Evolutionary conservation across 1,140 invertebrate species (phyloP), one percentile per base, ranked within the genome.

Genomic region (Drosophila dunni): DNA sequence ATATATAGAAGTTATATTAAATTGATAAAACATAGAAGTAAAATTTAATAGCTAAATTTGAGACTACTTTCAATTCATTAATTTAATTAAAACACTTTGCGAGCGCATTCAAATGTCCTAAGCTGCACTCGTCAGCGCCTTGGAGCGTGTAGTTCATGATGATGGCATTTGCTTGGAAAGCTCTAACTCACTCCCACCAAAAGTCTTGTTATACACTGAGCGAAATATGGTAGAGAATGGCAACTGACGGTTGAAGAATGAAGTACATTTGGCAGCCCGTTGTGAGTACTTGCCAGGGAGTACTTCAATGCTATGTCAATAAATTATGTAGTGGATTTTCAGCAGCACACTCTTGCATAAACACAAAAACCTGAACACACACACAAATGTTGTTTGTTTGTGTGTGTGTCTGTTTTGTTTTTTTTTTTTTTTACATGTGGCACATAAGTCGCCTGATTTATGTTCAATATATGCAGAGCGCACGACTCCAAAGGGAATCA

Each of bases 271-370:
- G 83, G 75, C 62, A 85, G 61, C 76, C 44, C 33, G 50, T 78
- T 44, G 60, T 60, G 65, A 46, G 79, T 45, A 42, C 71, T 58
- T 45, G 56, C 34, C 40, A 53, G 57, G 42, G 53, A 63, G 72
- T 53, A 75, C 81, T 67, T 84, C 67, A 75, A 77, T 71, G 83
- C 53, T 58, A 80, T 88, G 79, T 88, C 83, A 83, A 88, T 88
- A 89, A 88, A 89, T 88, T 83, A 88, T 83, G 83, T 74, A 88
- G 79, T 89, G 83, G 83, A 83, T 88, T 88, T 86, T 75, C 63
- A 62, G 67, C 61, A 50, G 57, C 72, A 73, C 66, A 81, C 64
- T 51, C 50, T 73, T 13, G 51, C 67, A 54, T 68, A 71, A 63
- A 71, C 54, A 66, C 56, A 48, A 63, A 63, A 70, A 67, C 63